phyloP scores from a whole-genome alignment of 2,113 vertebrate genomes.

The Craseonycteris thonglongyai region DNA sequence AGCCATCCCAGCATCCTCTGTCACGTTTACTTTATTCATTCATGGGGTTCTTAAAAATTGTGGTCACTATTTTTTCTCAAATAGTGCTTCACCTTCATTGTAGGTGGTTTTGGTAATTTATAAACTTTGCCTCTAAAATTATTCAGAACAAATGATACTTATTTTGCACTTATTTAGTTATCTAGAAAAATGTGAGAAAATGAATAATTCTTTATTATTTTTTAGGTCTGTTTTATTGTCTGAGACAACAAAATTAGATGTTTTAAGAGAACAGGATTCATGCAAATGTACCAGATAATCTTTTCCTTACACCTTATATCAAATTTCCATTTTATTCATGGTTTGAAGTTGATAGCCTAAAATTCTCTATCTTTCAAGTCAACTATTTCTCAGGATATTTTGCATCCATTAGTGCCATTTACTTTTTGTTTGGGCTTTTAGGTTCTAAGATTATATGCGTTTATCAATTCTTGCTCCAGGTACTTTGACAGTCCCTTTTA shows the following conservation, averaged over 20 bases:
- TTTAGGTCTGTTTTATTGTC: not conserved
- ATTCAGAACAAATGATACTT: not conserved
- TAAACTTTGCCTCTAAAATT: constrained; percentile 1
- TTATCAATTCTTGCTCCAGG: not conserved
- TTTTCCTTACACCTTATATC: not conserved
- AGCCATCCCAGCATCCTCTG: too few relatives aligned
- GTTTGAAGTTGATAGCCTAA: not conserved
- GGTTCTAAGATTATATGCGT: not conserved
- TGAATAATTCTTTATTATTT: not conserved
- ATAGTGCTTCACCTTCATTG: not conserved
- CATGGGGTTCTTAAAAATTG: not conserved
- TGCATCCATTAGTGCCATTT: not conserved
- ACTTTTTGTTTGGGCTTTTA: not conserved
- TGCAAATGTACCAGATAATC: not conserved
- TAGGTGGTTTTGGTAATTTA: not conserved
- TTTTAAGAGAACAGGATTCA: not conserved
- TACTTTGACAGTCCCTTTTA: not conserved
- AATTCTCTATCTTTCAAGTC: not conserved
- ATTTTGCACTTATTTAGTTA: not conserved
- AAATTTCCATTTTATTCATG: not conserved
- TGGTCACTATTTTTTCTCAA: not conserved
- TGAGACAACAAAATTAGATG: not conserved
- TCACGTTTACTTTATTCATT: too few relatives aligned
- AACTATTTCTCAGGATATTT: not conserved
- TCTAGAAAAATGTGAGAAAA: not conserved